Evolutionary conservation across 2,113 vertebrate species (phyloP), one percentile per base, ranked within the genome.

Genomic region (Phylloscopus trochilus): DNA sequence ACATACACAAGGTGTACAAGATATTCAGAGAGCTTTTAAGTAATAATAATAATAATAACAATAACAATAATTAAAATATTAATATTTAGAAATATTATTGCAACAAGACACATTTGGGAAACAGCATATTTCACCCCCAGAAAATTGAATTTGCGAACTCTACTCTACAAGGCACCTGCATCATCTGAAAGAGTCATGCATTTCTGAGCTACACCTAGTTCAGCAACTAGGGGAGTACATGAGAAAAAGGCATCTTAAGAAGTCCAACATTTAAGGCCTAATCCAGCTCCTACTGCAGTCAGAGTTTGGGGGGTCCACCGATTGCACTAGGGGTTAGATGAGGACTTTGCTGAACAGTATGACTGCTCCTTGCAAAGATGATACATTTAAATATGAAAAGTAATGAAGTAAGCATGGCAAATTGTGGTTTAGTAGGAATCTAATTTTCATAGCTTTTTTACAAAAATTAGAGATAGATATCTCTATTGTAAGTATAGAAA

Each of bases 351-450:
- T 75, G 86, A 93, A 75, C n/a, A 49, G n/a, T 10, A 46, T 3
- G 11, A 56, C 75, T 44, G 20, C 44, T 88, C 55, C 95, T 79
- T 74, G 52, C 85, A 95, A 83, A 66, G 56, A 59, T 24, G n/a
- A 52, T 46, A 19, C 17, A 97, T 95, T 96, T 97, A 90, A 96
- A 97, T 95, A 90, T 86, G 87, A 97, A 95, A 95, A 95, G 67
- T 94, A 95, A 94, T 88, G 94, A 93, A 90, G 88, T 86, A 94
- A 94, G 91, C 87, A 80, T 94, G 73, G 87, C 33, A 95, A 93
- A 86, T 28, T 67, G 68, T 90, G 28, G 72, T 83, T 69, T 70
- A 80, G 93, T 91, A 86, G 59, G 76, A 97, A 97, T 83, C 87
- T 95, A 94, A 95, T 95, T 97, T 95, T 96, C 90, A 83, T 70